phyloP scores from a whole-genome alignment of 2,113 vertebrate species.

The Alectura lathami region DNA sequence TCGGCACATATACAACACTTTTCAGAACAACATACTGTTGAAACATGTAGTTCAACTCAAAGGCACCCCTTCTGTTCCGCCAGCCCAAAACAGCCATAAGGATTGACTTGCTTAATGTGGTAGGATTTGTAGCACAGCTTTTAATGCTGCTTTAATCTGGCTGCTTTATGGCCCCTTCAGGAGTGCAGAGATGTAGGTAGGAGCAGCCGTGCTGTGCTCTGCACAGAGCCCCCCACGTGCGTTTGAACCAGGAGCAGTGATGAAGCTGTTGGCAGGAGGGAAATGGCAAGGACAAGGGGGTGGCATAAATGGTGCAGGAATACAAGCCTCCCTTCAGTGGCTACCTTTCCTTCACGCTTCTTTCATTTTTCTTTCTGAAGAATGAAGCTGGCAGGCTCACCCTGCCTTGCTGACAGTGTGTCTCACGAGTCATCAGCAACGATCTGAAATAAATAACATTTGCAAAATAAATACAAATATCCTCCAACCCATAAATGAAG shows the following conservation, averaged over 20 bases:
- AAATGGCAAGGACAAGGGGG: background rate
- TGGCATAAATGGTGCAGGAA: background rate
- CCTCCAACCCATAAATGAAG: background rate
- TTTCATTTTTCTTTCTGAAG: background rate
- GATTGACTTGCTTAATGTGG: slow-evolving; percentile 12
- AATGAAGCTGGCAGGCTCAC: background rate
- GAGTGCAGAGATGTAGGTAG: background rate
- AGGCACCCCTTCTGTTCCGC: slow-evolving; percentile 45
- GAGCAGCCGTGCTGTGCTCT: background rate
- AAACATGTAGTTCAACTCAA: slow-evolving; percentile 60
- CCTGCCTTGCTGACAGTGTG: background rate
- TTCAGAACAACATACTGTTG: slow-evolving; percentile 56
- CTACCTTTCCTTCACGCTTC: background rate
- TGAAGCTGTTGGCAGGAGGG: background rate
- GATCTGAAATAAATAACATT: background rate
- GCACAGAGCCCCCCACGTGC: background rate
- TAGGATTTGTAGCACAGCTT: slow-evolving; percentile 16
- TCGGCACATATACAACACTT: slow-evolving; percentile 70
- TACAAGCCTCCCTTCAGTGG: background rate
- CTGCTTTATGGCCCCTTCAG: background rate
- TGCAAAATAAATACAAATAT: slow-evolving; percentile 10
- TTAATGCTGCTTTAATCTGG: slow-evolving; percentile 34
- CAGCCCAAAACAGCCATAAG: background rate
- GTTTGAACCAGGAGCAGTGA: background rate
- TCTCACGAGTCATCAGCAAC: background rate